phyloP scores from a whole-genome alignment of 2,113 vertebrate genomes.

The Electrona antarctica region DNA sequence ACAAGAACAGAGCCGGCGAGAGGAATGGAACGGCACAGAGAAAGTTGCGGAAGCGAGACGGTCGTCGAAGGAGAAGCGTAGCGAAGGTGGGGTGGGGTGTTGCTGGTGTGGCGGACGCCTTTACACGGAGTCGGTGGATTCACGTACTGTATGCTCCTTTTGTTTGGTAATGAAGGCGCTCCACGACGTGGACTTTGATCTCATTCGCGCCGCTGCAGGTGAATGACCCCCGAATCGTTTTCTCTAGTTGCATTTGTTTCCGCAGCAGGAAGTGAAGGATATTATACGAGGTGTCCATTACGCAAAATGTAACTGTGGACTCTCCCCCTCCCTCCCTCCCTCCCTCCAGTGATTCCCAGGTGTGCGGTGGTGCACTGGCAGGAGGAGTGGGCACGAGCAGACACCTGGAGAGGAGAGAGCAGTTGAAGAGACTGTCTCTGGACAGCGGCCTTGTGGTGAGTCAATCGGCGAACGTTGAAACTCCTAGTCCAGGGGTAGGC shows the following conservation, averaged over 20 bases:
- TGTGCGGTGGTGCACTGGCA: conserved; percentile 58
- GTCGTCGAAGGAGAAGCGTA: too few relatives aligned
- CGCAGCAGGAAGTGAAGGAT: conserved; percentile 35
- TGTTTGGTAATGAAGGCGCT: background rate
- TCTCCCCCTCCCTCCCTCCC: conserved; percentile 45
- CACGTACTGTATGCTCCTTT: background rate
- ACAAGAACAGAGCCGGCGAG: background rate
- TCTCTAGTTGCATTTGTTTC: background rate
- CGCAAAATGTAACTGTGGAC: conserved; percentile 34
- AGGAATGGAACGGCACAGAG: background rate
- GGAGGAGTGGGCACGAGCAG: conserved; percentile 75
- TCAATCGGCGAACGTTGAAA: too few relatives aligned
- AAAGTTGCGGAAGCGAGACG: background rate
- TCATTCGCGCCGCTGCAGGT: conserved; percentile 22
- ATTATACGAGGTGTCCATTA: conserved; percentile 19
- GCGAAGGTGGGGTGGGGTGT: too few relatives aligned
- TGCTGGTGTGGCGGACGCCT: too few relatives aligned
- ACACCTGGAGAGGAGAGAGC: conserved; percentile 80
- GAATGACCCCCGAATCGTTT: conserved; percentile 18
- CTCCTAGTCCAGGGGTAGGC: too few relatives aligned
- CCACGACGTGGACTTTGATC: conserved; percentile 49
- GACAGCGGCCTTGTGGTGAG: conserved; percentile 87
- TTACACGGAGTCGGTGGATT: too few relatives aligned
- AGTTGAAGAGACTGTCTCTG: conserved; percentile 84
- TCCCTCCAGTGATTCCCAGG: conserved; percentile 59